Percentiles rank a stretch among this genome's conserved stretches.
Conservation (phyloP, 1,140 invertebrate species). For the Drosophila ironensis region DNA sequence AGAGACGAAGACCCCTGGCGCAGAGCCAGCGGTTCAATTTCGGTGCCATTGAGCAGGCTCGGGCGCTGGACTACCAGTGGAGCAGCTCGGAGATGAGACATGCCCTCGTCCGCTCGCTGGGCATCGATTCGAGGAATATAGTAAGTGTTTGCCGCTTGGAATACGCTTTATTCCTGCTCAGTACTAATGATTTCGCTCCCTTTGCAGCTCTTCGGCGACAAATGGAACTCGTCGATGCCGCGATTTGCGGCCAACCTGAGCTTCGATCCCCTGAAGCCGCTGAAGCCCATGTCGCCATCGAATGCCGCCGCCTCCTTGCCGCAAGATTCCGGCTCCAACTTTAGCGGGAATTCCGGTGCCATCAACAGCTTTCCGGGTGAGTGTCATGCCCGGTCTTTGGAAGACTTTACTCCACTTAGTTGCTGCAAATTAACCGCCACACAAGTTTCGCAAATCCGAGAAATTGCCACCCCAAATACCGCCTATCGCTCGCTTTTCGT, state of each 20-base stretch:
- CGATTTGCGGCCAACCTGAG: constrained; percentile 90
- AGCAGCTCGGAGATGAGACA: constrained; percentile 81
- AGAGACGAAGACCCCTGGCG: constrained; percentile 25
- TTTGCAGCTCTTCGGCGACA: constrained; percentile 88
- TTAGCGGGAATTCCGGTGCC: neutral
- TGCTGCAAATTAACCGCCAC: constrained; percentile 71
- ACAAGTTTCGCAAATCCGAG: constrained; percentile 61
- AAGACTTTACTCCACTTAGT: constrained; percentile 39
- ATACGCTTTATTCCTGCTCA: neutral
- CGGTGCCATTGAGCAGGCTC: constrained; percentile 76
- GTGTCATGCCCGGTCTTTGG: neutral
- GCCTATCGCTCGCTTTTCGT: constrained; percentile 51
- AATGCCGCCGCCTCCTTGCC: constrained; percentile 4
- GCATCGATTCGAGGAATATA: constrained; percentile 92
- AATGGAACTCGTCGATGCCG: constrained; percentile 89
- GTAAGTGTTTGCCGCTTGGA: constrained; percentile 84
- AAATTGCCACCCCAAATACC: constrained; percentile 61
- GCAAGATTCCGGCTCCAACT: neutral
- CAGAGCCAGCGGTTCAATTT: constrained; percentile 44
- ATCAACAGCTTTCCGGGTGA: constrained; percentile 13
- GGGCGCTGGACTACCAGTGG: constrained; percentile 78
- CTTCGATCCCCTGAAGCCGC: constrained; percentile 88
- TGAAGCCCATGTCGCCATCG: constrained; percentile 83
- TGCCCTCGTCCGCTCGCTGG: constrained; percentile 85
- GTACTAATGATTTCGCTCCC: neutral